Conservation (phyloP, 2,113 vertebrate genomes). For the Crotalus helleri region DNA sequence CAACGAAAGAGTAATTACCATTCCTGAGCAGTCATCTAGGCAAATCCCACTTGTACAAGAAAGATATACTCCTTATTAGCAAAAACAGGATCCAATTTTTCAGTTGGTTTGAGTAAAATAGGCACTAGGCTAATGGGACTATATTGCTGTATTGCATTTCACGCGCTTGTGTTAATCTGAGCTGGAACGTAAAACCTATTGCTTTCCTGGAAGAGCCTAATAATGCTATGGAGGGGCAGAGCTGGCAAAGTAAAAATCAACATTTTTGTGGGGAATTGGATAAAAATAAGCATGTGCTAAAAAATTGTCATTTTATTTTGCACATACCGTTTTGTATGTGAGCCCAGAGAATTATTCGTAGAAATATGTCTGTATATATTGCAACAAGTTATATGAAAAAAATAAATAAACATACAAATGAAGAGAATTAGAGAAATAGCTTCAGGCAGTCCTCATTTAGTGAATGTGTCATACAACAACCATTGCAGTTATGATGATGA, state of each 20-base stretch:
- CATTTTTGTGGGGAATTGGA: neutral
- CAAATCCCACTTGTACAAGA: neutral
- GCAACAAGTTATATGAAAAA: neutral
- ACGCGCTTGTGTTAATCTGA: neutral
- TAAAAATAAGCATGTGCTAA: neutral
- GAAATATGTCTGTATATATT: neutral
- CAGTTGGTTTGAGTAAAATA: slow-evolving; percentile 1
- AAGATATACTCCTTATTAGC: neutral
- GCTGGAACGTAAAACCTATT: neutral
- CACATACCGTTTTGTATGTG: neutral
- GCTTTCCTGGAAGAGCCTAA: neutral
- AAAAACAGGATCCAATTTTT: slow-evolving; percentile 9
- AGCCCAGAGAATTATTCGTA: neutral
- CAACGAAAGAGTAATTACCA: slow-evolving; percentile 17
- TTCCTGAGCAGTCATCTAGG: slow-evolving; percentile 4
- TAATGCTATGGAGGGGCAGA: neutral
- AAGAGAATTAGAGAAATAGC: neutral
- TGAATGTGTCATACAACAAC: too few species aligned
- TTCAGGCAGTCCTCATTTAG: neutral
- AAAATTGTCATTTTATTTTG: neutral
- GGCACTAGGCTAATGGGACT: neutral
- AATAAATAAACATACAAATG: neutral
- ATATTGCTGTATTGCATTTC: neutral
- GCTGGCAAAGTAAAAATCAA: neutral
- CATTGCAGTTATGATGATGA: too few species aligned